Evolutionary conservation across 2,113 vertebrate genomes (phyloP), one percentile per base, ranked within the genome.

Genomic region (Shinisaurus crocodilurus): DNA sequence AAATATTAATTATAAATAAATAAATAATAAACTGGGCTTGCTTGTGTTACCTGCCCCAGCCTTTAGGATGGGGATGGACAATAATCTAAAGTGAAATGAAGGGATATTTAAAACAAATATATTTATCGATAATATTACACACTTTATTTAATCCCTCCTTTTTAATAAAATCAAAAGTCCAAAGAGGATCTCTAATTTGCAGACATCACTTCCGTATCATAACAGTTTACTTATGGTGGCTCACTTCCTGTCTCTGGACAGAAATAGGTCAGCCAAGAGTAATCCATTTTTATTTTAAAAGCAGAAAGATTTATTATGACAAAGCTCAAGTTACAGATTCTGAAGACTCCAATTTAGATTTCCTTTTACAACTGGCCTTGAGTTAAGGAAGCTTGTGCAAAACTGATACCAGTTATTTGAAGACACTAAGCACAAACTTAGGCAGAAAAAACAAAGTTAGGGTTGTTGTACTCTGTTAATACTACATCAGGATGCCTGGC

Each of bases 201-300:
- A 10, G 23, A 32, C 43, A 79, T 48, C 32, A 34, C 43, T 67
- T 29, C 27, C 84, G 12, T 0, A 13, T 9, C 4, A 0, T 48
- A 60, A 85, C 12, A 43, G n/a, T 9, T 85, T 92, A 89, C 65
- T 77, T 76, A 94, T 0, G 65, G 88, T 87, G 0, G 8, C 76
- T 93, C 88, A 91, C 81, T 79, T 95, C 92, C 94, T 90, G 89
- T 86, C 67, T 87, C 76, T 7, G 12, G 2, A 81, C 43, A 93
- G 79, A 95, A 95, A 77, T 94, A 94, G 90, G 95, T 97, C 96
- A 98, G 96, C 97, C 97, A 98, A 97, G 96, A 96, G 90, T 69
- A 96, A 94, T 93, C 95, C 92, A 93, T 90, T 91, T 92, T 87
- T 94, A 88, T 93, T 94, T 95, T 91, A n/a, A 90, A 83, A 95